These are phyloP conservation scores for Tetragonula clypearis DNA, from an alignment of 1,140 invertebrate species.

Conservation along the genomic window DNA sequence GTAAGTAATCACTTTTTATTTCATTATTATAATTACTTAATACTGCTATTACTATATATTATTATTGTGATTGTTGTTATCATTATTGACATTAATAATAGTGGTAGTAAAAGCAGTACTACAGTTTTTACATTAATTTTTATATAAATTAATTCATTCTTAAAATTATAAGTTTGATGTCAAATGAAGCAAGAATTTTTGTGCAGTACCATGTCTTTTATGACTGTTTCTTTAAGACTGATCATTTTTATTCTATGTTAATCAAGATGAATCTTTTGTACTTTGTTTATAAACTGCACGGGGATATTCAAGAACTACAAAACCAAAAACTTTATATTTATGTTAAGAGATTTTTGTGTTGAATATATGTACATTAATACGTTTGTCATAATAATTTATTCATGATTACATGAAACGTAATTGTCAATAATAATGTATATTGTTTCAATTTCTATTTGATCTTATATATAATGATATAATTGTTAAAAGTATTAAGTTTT, in stretches of 20 bases:
- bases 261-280: slow-evolving; percentile 10
- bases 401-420: not conserved
- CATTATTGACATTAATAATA: not conserved
- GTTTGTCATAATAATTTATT: slow-evolving; percentile 2
- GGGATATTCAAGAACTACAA: slow-evolving; percentile 4
- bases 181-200: slow-evolving; percentile 20
- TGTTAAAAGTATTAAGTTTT: slow-evolving; percentile 1
- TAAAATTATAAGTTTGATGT: not conserved
- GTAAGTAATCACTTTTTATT: slow-evolving; percentile 36
- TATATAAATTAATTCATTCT: not conserved
- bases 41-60: not conserved
- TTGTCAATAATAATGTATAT: slow-evolving; percentile 11
- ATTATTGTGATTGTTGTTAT: not conserved
- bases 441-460: slow-evolving; percentile 13
- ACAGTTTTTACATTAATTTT: not conserved
- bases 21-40: slow-evolving; percentile 26
- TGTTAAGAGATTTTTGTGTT: slow-evolving; percentile 29
- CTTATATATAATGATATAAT: not conserved
- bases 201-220: slow-evolving; percentile 30
- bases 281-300: slow-evolving; percentile 32
- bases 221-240: slow-evolving; percentile 49
- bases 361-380: slow-evolving; percentile 11
- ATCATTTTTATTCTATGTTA: slow-evolving; percentile 30
- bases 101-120: not conserved
- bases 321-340: slow-evolving; percentile 40